These are phyloP conservation scores for Ciconia nigra DNA, from an alignment of 2,797 vertebrate species.

Conservation along the genomic window DNA sequence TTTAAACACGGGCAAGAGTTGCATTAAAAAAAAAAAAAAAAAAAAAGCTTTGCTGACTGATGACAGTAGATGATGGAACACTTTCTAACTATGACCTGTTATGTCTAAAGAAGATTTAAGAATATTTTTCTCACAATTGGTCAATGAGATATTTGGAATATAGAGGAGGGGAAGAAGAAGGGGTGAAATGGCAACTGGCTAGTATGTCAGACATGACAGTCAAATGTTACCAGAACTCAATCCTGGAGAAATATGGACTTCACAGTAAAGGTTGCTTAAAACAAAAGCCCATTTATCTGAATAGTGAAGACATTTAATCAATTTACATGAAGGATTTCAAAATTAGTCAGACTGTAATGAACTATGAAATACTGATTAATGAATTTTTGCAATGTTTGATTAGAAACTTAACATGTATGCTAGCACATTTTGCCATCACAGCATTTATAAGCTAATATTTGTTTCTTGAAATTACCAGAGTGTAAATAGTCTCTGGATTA, in stretches of 20 bases:
- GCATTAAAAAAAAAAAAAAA: not conserved
- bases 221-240: conserved; percentile 45
- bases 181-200: conserved; percentile 51
- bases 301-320: conserved; percentile 81
- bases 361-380: conserved; percentile 89
- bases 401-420: conserved; percentile 77
- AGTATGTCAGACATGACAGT: conserved; percentile 45
- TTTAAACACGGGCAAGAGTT: not conserved
- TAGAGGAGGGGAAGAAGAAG: not conserved
- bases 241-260: conserved; percentile 71
- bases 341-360: conserved; percentile 86
- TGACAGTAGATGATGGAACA: conserved; percentile 34
- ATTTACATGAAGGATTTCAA: conserved; percentile 85
- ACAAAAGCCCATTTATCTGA: conserved; percentile 82
- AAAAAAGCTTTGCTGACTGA: not conserved
- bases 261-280: conserved; percentile 77
- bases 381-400: conserved; percentile 81
- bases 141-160: conserved; percentile 31
- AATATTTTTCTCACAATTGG: conserved; percentile 27
- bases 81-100: conserved; percentile 30
- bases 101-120: conserved; percentile 44
- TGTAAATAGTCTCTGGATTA: conserved; percentile 16
- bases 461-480: conserved; percentile 20
- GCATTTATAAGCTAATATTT: conserved; percentile 55
- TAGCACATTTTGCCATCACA: conserved; percentile 48